phyloP scores from a whole-genome alignment of 2,113 vertebrate genomes.

The Tinamus guttatus region DNA sequence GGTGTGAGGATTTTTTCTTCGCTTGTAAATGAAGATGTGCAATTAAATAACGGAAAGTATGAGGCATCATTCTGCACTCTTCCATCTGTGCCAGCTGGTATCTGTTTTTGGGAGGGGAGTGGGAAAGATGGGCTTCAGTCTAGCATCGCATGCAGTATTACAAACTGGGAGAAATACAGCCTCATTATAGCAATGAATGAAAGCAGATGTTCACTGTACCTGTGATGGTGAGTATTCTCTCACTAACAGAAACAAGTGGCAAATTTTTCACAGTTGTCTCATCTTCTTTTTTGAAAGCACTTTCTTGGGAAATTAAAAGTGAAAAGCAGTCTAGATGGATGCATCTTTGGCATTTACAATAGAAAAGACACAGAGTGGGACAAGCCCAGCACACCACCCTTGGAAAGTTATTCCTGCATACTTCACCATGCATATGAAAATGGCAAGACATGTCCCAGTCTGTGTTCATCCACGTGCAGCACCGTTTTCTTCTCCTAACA shows the following conservation, averaged over 20 bases:
- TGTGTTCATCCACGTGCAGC: neutral
- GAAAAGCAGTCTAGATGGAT: neutral
- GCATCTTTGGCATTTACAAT: neutral
- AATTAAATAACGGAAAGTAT: neutral
- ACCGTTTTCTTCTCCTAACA: neutral
- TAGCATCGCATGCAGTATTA: neutral
- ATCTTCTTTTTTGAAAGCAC: neutral
- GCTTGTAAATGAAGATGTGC: neutral
- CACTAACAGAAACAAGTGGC: neutral
- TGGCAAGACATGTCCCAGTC: neutral
- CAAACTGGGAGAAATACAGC: neutral
- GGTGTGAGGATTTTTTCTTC: neutral
- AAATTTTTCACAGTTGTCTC: neutral
- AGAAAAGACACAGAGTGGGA: neutral
- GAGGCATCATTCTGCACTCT: neutral
- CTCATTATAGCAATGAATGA: neutral
- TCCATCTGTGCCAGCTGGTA: neutral
- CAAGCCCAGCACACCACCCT: neutral
- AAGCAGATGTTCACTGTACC: slow-evolving; percentile 13
- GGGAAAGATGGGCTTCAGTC: neutral
- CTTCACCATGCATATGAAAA: neutral
- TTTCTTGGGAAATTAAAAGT: slow-evolving; percentile 28
- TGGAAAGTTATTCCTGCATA: neutral
- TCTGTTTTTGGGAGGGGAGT: neutral
- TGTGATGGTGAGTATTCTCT: slow-evolving; percentile 16